These are phyloP conservation scores for Adelphocoris suturalis DNA, from an alignment of 2,888 invertebrate genomes.

Conservation along the genomic window DNA sequence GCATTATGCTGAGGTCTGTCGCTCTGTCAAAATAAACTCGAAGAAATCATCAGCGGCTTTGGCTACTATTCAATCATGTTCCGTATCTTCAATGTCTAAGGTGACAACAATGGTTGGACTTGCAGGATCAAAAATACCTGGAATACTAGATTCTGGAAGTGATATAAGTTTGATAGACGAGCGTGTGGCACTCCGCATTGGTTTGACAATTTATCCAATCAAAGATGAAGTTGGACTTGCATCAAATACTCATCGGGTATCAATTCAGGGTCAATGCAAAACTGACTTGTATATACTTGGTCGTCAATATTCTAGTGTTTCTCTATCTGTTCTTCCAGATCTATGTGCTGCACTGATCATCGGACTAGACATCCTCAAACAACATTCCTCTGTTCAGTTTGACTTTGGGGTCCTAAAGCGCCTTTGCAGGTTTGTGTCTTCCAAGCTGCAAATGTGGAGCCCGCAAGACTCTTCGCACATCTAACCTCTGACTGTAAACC, in stretches of 20 bases:
- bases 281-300: not conserved
- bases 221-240: too few relatives aligned
- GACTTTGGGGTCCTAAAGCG: not conserved
- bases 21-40: not conserved
- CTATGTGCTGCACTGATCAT: slow-evolving; percentile 22
- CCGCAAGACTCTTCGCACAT: not conserved
- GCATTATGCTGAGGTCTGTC: slow-evolving; percentile 2
- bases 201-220: too few relatives aligned
- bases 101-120: not conserved
- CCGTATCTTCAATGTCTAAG: too few relatives aligned
- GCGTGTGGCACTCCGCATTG: not conserved
- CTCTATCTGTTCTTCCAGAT: not conserved
- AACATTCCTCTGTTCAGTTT: not conserved
- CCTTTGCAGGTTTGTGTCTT: not conserved
- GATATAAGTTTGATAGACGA: not conserved
- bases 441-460: not conserved
- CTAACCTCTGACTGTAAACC: not conserved
- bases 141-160: slow-evolving; percentile 1
- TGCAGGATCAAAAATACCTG: not conserved
- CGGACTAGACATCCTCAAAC: not conserved
- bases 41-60: too few relatives aligned
- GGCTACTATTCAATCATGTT: too few relatives aligned
- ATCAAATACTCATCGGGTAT: not conserved
- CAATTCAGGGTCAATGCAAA: not conserved
- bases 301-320: not conserved